Percentiles rank a stretch among this genome's conserved stretches.
Evolutionary conservation across 2,888 invertebrate genomes (phyloP).

Genomic region (Epistrophe grossulariae): DNA sequence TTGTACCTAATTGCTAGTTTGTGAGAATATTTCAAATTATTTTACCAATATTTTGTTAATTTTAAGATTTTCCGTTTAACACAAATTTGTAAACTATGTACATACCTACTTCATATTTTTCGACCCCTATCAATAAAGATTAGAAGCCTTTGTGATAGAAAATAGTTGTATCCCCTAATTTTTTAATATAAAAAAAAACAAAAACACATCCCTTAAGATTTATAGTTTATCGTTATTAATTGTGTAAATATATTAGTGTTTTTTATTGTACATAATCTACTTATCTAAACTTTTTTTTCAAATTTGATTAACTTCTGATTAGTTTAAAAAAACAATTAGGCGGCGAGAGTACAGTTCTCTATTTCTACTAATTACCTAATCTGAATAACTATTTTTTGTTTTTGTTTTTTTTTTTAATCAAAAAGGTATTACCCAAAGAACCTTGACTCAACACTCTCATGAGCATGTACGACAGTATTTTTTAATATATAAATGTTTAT

Average conservation of each 20-base stretch:
- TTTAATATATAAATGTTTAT: not conserved
- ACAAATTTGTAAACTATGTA: too few relatives aligned
- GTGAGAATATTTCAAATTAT: too few relatives aligned
- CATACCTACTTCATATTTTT: too few relatives aligned
- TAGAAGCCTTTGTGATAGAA: too few relatives aligned
- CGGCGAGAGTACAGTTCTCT: not conserved
- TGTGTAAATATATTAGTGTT: not conserved
- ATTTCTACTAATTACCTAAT: constrained; percentile 21
- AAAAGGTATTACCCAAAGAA: constrained; percentile 48
- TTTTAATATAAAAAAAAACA: too few relatives aligned
- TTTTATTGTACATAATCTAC: not conserved
- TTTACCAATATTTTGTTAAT: too few relatives aligned
- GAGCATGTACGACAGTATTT: not conserved
- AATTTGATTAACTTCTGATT: not conserved
- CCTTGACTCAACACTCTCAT: constrained; percentile 62
- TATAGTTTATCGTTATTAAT: too few relatives aligned
- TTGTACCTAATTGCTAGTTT: too few relatives aligned
- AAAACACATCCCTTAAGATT: too few relatives aligned
- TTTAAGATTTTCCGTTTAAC: too few relatives aligned
- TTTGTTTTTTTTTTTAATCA: not conserved
- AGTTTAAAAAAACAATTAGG: not conserved
- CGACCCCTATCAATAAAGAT: too few relatives aligned
- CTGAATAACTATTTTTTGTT: not conserved
- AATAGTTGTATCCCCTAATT: too few relatives aligned
- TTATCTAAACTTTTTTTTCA: not conserved